Evolutionary conservation across 2,113 vertebrate genomes (phyloP), one percentile per base, ranked within the genome.

Genomic region (Pelecanus crispus): DNA sequence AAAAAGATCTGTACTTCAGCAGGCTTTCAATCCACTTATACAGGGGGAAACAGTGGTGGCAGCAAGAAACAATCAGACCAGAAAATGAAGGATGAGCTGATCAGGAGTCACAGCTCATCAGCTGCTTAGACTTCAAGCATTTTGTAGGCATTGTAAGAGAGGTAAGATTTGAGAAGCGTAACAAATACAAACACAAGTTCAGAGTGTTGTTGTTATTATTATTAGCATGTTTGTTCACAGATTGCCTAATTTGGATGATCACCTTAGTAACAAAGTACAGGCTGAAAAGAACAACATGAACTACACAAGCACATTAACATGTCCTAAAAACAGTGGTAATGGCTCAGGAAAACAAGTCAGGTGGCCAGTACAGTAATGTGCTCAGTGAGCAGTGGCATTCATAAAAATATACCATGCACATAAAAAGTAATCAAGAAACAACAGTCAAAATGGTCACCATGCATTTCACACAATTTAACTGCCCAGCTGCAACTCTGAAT

Each of bases 71-170:
- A 80, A 92, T 47, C 79, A 83, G 79, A 92, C 49, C 88, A 95
- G 95, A 92, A 95, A 93, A 92, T 83, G 63, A 83, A 77, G 90
- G 82, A 88, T 70, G 92, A 97, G 58, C 71, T 70, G 94, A 97
- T 52, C 66, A 50, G 74, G 70, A 95, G 79, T 79, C 94, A 92
- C 56, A 85, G 75, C 89, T 77, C 86, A 90, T 94, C 88, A 94
- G 74, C 71, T 63, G 53, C 71, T 77, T 22, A 3, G 0, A 28
- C 45, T 49, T 86, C 42, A 86, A 82, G 45, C 21, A 17, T 68
- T 94, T 45, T 24, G 59, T 56, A 81, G 47, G 53, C 45, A 17
- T 65, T 32, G 28, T 65, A 86, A 58, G 40, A 72, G 56, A 52
- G 24, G 47, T 7, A 25, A 53, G 81, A 36, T 44, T 17, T 55